Evolutionary conservation across 30 jellyfish, hydroid and myxozoan genomes (phyloP).

Genomic region (Aurelia sp.): DNA sequence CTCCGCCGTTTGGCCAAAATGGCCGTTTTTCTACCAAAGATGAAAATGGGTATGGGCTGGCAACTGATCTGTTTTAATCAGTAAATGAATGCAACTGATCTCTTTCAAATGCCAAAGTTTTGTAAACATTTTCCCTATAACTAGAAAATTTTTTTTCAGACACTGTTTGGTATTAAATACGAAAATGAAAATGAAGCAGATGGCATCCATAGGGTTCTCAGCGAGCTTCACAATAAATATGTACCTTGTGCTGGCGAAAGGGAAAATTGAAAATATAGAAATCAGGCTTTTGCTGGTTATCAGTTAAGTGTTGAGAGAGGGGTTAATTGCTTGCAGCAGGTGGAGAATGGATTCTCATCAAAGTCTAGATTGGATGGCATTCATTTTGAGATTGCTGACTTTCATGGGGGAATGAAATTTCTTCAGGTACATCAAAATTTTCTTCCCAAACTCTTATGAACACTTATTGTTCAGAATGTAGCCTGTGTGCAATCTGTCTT

Average conservation of each 20-base stretch:
- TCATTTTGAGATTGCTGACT: constrained; percentile 24
- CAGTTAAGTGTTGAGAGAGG: constrained; percentile 43
- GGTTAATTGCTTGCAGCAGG: constrained; percentile 24
- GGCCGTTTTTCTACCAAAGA: too few species aligned
- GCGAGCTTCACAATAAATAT: constrained; percentile 10
- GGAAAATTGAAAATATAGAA: neutral
- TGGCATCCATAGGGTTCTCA: constrained; percentile 8
- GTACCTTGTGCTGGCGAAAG: constrained; percentile 15
- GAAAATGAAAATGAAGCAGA: constrained; percentile 1
- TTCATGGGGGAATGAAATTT: constrained; percentile 28
- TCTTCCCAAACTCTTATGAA: too few species aligned
- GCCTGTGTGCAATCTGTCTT: too few species aligned
- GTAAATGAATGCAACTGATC: neutral
- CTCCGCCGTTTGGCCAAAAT: too few species aligned
- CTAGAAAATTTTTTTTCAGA: neutral
- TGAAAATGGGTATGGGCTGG: too few species aligned
- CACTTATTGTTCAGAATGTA: too few species aligned
- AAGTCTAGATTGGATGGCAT: constrained; percentile 10
- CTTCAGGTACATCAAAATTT: neutral
- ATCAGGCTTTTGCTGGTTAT: constrained; percentile 25
- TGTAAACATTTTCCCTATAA: too few species aligned
- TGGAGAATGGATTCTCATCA: neutral
- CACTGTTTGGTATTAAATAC: constrained; percentile 8
- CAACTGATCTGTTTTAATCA: too few species aligned
- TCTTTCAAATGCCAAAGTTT: neutral